Conservation (phyloP, 1,140 invertebrate genomes). For the Drosophila truncata region DNA sequence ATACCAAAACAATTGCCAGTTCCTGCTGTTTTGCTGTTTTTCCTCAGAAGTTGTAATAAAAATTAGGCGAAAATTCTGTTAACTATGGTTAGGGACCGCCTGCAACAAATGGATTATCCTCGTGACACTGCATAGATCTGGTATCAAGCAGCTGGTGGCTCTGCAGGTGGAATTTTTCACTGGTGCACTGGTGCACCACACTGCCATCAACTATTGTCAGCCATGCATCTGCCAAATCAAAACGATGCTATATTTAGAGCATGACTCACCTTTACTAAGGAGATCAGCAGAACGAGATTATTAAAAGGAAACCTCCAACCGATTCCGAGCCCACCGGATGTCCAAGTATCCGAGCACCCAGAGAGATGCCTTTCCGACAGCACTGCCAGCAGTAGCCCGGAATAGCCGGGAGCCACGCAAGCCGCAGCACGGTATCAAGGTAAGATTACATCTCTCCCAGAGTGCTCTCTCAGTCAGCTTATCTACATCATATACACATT, state of each 20-base stretch:
- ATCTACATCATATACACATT: not conserved
- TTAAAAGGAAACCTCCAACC: not conserved
- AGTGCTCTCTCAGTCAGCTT: not conserved
- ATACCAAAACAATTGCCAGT: conserved; percentile 48
- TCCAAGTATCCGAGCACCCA: conserved; percentile 19
- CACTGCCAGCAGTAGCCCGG: conserved; percentile 24
- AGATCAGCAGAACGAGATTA: not conserved
- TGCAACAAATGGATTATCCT: not conserved
- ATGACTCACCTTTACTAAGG: conserved; percentile 18
- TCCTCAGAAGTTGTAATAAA: conserved; percentile 6
- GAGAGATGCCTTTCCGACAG: conserved; percentile 35
- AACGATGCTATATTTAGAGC: conserved; percentile 28
- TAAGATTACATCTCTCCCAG: not conserved
- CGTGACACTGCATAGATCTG: not conserved
- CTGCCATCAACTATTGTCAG: conserved; percentile 11
- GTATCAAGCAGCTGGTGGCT: not conserved
- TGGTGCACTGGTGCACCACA: conserved; percentile 24
- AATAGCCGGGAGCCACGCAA: conserved; percentile 40
- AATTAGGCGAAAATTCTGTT: not conserved
- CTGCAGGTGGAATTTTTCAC: conserved; percentile 16
- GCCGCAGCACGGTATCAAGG: conserved; percentile 38
- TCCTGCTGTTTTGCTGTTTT: conserved; percentile 29
- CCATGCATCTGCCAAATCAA: conserved; percentile 31
- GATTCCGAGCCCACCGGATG: conserved; percentile 18
- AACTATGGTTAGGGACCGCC: conserved; percentile 1